A percentile compares a stretch with the other conserved stretches of the same genome.
Evolutionary conservation across 2,797 vertebrate species (phyloP).

Genomic region (Falco berigora): DNA sequence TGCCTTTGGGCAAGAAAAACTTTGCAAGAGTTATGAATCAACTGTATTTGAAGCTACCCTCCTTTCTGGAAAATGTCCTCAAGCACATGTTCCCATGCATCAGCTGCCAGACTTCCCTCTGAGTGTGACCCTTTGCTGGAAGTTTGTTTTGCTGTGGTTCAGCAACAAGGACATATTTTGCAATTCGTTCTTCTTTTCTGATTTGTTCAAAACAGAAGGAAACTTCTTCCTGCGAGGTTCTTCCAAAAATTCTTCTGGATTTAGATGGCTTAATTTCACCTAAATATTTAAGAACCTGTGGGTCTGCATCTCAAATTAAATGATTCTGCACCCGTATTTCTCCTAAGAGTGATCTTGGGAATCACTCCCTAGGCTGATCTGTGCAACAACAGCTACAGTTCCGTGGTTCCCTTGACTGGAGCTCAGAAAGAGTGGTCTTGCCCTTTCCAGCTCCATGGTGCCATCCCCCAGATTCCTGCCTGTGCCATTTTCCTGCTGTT

Average conservation of each 20-base stretch:
- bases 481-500: background rate
- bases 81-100: background rate
- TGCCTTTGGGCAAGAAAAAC: background rate
- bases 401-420: background rate
- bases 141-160: background rate
- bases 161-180: background rate
- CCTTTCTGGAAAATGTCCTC: background rate
- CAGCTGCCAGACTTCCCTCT: background rate
- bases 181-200: background rate
- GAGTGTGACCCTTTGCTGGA: background rate
- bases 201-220: background rate
- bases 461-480: rapidly evolving
- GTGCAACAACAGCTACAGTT: background rate
- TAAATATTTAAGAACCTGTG: background rate
- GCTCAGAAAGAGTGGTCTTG: background rate
- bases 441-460: background rate
- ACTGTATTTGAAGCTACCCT: background rate
- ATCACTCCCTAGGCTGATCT: background rate
- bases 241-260: background rate
- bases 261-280: background rate
- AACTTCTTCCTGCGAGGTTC: background rate
- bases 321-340: background rate
- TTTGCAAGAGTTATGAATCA: constrained; percentile 1
- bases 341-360: background rate
- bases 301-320: background rate